phyloP scores from a whole-genome alignment of 2,888 invertebrate genomes.

The Elmis aenea region DNA sequence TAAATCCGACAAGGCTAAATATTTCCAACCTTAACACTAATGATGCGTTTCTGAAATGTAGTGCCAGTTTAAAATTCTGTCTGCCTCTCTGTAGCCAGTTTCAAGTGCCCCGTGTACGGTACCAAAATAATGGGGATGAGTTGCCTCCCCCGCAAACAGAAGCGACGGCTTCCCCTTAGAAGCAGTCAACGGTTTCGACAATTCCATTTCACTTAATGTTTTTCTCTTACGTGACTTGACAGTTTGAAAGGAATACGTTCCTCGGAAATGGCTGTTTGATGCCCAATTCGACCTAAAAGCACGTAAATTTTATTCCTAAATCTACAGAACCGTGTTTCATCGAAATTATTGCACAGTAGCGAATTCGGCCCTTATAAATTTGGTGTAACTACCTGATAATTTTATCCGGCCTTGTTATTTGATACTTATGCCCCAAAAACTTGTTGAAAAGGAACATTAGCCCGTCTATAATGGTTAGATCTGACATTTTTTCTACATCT shows the following conservation, averaged over 20 bases:
- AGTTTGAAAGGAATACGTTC: constrained; percentile 62
- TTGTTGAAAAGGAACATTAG: constrained; percentile 51
- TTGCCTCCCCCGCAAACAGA: constrained; percentile 54
- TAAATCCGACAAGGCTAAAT: no score
- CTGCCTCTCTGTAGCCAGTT: constrained; percentile 47
- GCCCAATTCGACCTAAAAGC: constrained; percentile 49
- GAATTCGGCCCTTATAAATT: no score
- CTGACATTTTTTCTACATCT: constrained; percentile 56
- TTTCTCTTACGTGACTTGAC: constrained; percentile 48
- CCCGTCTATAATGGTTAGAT: constrained; percentile 50
- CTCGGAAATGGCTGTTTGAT: constrained; percentile 58
- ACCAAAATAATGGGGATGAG: constrained; percentile 40
- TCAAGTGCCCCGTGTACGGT: constrained; percentile 49
- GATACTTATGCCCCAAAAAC: constrained; percentile 50
- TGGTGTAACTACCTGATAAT: constrained; percentile 35
- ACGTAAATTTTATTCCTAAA: no score
- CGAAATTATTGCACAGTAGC: no score
- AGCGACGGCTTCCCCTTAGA: constrained; percentile 39
- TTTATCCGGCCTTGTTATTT: constrained; percentile 48
- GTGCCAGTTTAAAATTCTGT: constrained; percentile 35
- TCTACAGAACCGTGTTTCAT: no score
- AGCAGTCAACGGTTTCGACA: constrained; percentile 36
- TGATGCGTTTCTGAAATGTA: no score
- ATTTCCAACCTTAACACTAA: no score
- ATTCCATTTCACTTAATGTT: not conserved